Evolutionary conservation across 64 coral and sea anemone species (phyloP).

Genomic region (Montipora efflorescens): DNA sequence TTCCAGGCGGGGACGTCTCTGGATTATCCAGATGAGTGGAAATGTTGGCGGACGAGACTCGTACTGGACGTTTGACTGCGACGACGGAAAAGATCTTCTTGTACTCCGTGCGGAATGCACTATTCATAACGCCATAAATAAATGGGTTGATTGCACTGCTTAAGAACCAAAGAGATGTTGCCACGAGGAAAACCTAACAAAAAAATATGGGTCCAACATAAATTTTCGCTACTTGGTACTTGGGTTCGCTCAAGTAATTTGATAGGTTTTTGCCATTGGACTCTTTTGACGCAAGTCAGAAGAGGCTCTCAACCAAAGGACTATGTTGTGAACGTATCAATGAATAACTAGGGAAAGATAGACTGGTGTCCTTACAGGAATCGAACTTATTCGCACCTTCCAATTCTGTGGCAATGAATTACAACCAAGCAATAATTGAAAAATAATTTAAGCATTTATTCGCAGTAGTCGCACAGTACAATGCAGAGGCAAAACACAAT

Average conservation of each 20-base stretch:
- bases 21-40: not conserved
- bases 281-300: not conserved
- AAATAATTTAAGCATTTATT: too few species aligned
- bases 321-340: too few species aligned
- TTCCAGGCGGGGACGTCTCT: not conserved
- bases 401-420: too few species aligned
- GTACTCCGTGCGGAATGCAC: constrained; percentile 7
- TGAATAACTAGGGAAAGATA: too few species aligned
- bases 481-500: not conserved
- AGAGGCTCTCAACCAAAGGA: too few species aligned
- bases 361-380: too few species aligned
- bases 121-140: constrained; percentile 49
- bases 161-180: constrained; percentile 24
- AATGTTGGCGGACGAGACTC: too few species aligned
- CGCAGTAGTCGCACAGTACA: too few species aligned
- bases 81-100: constrained; percentile 6
- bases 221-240: too few species aligned
- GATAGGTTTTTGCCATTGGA: not conserved
- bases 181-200: constrained; percentile 27
- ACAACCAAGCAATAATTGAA: too few species aligned
- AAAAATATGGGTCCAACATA: not conserved
- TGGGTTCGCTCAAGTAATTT: not conserved
- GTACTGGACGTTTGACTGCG: not conserved
- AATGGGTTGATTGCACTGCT: constrained; percentile 40
- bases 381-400: too few species aligned